Percentiles rank a stretch among this genome's conserved stretches.
These are phyloP conservation scores for Trachymyrmex septentrionalis DNA, from an alignment of 1,140 invertebrate species.

Conservation along the genomic window DNA sequence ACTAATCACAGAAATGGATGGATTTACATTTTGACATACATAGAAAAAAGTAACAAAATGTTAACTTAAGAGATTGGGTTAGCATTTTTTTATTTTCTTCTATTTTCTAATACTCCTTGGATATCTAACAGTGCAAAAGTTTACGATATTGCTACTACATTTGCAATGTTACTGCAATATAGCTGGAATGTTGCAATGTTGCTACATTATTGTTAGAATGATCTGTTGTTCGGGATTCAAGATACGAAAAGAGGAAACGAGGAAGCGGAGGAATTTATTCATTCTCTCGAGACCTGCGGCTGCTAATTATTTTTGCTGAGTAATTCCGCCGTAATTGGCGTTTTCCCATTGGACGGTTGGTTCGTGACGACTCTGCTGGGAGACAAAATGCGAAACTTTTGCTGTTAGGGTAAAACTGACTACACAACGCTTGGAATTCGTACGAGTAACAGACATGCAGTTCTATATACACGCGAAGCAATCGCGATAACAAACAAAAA, in stretches of 20 bases:
- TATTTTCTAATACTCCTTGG: too few relatives aligned
- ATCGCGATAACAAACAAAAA: slow-evolving; percentile 32
- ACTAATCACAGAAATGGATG: too few relatives aligned
- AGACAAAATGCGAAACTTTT: slow-evolving; percentile 26
- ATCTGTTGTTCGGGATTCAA: background rate
- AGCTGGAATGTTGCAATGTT: too few relatives aligned
- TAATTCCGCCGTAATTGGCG: slow-evolving; percentile 65
- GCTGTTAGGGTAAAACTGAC: slow-evolving; percentile 9
- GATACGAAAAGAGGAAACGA: background rate
- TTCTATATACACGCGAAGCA: background rate
- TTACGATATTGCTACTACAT: too few relatives aligned
- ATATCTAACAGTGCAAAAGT: too few relatives aligned
- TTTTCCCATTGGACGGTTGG: slow-evolving; percentile 58
- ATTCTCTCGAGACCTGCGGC: slow-evolving; percentile 1
- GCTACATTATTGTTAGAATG: too few relatives aligned
- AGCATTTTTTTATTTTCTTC: too few relatives aligned
- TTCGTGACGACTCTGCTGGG: slow-evolving; percentile 27
- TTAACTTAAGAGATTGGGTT: too few relatives aligned
- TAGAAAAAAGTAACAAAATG: too few relatives aligned
- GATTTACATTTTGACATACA: too few relatives aligned
- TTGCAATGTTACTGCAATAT: too few relatives aligned
- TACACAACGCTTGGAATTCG: background rate
- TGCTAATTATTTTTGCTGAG: slow-evolving; percentile 70
- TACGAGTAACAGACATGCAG: background rate
- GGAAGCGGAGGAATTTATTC: background rate